phyloP scores from a whole-genome alignment of 2,888 invertebrate genomes.

The Timema podura region DNA sequence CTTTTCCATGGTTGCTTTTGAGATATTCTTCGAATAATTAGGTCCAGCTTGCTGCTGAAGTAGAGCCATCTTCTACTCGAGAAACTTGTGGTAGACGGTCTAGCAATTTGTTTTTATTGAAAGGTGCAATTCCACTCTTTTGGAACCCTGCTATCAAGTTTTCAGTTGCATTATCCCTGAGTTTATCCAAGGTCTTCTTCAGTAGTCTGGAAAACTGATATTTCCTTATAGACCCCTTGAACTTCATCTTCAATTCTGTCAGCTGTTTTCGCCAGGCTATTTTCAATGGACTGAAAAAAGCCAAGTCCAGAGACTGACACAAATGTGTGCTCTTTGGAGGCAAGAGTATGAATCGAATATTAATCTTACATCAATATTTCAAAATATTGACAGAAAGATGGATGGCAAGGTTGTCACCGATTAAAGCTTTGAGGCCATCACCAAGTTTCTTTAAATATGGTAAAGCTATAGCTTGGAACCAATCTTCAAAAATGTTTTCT shows the following conservation, averaged over 20 bases:
- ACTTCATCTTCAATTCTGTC: slow-evolving; percentile 16
- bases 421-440: background rate
- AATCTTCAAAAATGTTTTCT: slow-evolving; percentile 7
- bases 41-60: background rate
- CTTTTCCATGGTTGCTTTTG: background rate
- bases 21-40: slow-evolving; percentile 6
- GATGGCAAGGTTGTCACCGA: background rate
- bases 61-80: background rate
- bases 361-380: background rate
- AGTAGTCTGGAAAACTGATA: slow-evolving; percentile 2
- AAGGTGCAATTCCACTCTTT: slow-evolving; percentile 3
- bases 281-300: slow-evolving; percentile 13
- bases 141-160: slow-evolving; percentile 2
- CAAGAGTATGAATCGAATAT: slow-evolving; percentile 12
- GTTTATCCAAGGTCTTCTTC: slow-evolving; percentile 6
- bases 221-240: background rate
- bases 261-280: slow-evolving; percentile 11
- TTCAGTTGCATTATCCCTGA: background rate
- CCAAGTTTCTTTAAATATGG: background rate
- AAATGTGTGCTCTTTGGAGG: slow-evolving; percentile 17
- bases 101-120: slow-evolving; percentile 10
- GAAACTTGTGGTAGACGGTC: background rate
- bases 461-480: slow-evolving; percentile 6
- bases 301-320: slow-evolving; percentile 3
- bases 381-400: background rate